Conservation (phyloP, 2,888 invertebrate species). For the Lasioglossum pauxillum region DNA sequence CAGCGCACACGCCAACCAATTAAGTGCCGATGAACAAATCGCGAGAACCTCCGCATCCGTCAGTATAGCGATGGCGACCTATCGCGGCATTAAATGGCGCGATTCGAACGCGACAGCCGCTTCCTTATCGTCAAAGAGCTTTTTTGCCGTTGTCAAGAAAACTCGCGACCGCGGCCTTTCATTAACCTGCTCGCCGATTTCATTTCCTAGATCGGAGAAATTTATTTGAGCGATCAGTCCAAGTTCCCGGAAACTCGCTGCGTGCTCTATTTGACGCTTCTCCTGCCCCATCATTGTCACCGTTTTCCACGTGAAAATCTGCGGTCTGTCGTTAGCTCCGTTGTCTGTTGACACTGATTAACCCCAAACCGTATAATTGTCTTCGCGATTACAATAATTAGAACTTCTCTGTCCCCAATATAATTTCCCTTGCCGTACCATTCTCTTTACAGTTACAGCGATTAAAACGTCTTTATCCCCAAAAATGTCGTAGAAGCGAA, state of each 20-base stretch:
- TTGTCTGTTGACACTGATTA: no score
- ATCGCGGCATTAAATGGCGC: slow-evolving; percentile 75
- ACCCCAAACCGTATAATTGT: no score
- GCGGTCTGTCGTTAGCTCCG: no score
- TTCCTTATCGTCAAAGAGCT: slow-evolving; percentile 50
- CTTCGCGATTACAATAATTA: background rate
- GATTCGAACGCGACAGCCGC: slow-evolving; percentile 81
- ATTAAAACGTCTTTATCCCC: no score
- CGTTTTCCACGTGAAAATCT: no score
- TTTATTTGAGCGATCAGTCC: background rate
- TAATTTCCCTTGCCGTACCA: no score
- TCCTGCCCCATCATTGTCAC: no score
- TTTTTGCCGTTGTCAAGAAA: slow-evolving; percentile 7
- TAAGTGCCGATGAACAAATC: slow-evolving; percentile 47
- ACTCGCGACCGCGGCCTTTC: background rate
- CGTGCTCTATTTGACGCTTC: background rate
- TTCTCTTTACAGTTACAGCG: no score
- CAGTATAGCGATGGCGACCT: slow-evolving; percentile 30
- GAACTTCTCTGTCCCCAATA: background rate
- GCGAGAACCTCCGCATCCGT: slow-evolving; percentile 1
- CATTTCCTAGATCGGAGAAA: background rate
- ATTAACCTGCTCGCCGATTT: background rate
- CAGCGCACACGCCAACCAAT: slow-evolving; percentile 45
- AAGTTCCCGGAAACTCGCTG: background rate
- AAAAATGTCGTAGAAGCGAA: no score